A percentile compares a stretch with the other conserved stretches of the same genome.
These are phyloP conservation scores for Meandrina meandrites DNA, from an alignment of 92 coral and sea anemone species.

Conservation along the genomic window DNA sequence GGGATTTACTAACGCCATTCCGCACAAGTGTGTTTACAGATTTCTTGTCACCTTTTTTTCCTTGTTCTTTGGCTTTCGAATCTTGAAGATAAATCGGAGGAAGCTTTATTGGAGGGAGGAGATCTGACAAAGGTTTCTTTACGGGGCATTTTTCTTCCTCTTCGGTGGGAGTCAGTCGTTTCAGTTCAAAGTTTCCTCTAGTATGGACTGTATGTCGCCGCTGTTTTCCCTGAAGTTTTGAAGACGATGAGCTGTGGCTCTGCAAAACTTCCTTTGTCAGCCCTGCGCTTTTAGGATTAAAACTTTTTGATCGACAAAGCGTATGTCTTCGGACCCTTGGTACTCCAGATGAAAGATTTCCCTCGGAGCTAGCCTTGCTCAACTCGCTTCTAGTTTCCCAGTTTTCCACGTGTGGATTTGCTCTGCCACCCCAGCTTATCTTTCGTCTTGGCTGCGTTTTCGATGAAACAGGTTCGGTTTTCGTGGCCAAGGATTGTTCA, in stretches of 20 bases:
- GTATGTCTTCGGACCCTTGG: conserved; percentile 23
- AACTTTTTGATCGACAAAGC: background rate
- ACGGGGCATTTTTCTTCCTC: background rate
- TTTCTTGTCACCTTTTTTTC: background rate
- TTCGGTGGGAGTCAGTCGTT: background rate
- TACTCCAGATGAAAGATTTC: conserved; percentile 3
- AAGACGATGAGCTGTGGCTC: background rate
- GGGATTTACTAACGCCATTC: background rate
- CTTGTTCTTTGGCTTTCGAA: background rate
- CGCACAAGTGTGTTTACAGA: conserved; percentile 10
- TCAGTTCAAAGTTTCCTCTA: conserved; percentile 1
- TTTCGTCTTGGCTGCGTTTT: background rate
- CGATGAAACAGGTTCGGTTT: background rate
- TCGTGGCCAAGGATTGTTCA: conserved; percentile 3
- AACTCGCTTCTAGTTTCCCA: conserved; percentile 24
- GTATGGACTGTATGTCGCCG: conserved; percentile 34
- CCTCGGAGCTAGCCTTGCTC: conserved; percentile 28
- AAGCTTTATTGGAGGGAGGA: conserved; percentile 31
- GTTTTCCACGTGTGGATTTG: background rate
- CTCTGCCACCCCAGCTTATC: conserved; percentile 2
- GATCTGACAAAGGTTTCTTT: conserved; percentile 25
- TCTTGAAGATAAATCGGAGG: conserved; percentile 46
- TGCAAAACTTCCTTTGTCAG: conserved; percentile 10
- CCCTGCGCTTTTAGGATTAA: background rate
- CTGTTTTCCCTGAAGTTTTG: background rate